Conservation (phyloP, 2,888 invertebrate species). For the Argyresthia albistria region DNA sequence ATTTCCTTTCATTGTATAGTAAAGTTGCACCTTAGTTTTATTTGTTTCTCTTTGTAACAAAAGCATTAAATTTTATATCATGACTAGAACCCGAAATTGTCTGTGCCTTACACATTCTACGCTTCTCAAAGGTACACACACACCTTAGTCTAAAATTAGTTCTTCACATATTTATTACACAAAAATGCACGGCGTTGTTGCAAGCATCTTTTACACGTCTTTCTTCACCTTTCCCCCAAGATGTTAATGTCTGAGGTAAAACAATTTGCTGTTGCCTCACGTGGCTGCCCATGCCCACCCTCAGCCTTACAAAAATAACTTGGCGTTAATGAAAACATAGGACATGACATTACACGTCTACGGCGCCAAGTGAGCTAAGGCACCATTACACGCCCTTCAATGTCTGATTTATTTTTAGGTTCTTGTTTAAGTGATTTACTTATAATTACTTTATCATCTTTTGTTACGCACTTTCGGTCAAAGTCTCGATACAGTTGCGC, state of each 20-base stretch:
- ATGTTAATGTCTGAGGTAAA: constrained; percentile 8
- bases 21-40: too few relatives aligned
- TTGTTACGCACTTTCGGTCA: neutral
- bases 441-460: neutral
- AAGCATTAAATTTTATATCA: too few relatives aligned
- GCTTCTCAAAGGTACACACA: too few relatives aligned
- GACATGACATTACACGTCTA: constrained; percentile 57
- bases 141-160: too few relatives aligned
- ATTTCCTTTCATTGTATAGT: neutral
- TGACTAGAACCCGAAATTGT: too few relatives aligned
- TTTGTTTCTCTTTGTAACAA: too few relatives aligned
- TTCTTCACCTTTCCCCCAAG: constrained; percentile 1
- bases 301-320: constrained; percentile 38
- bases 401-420: constrained; percentile 45
- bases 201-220: neutral
- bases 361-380: constrained; percentile 54
- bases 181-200: neutral
- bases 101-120: too few relatives aligned
- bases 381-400: constrained; percentile 45
- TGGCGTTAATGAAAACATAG: constrained; percentile 41
- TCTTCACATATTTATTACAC: too few relatives aligned
- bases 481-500: too few relatives aligned
- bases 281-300: constrained; percentile 21
- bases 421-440: neutral
- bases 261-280: constrained; percentile 12